Base-by-base conservation (phyloP, 2,888 invertebrate species). In the Cerastis leucographa region DNA sequence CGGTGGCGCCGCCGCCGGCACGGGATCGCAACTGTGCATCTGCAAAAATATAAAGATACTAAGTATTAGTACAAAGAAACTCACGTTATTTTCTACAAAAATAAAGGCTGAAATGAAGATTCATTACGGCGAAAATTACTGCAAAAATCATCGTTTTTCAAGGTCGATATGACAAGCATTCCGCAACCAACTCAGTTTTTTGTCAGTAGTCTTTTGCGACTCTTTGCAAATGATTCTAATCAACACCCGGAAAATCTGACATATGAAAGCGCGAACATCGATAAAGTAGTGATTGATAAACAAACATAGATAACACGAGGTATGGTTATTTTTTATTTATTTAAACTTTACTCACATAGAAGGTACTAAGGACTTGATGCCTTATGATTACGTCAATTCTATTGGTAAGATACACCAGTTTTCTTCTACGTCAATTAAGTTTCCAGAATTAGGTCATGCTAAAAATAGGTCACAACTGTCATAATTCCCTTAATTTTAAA, bases 11-110 rank as follows among this genome's bases (percentile, higher is more conserved):
- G 93, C 88, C 86, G 93, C 87, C 86, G 93, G 91, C 80, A 91
- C 89, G 83, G 94, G 88, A 90, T 96, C 96, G 89, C 94, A 93
- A 93, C 96, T 96, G 93, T 96, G 96, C 97, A 97, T 97, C 97
- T 97, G 95, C 87, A 88, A 3, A 2, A 9, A 62, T 0, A 49
- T 8, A 62, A 51, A 25, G 11, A 0, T 9, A 14, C 11, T 19
- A 35, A 35, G 35, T 35, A 9, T 80, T 42, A 72, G 14, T 61
- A 61, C 19, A 35, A 61, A 35, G 29, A 35, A 35, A 29, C 17
- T 29, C 29, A 35, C 9, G 19, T 35, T 59, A 59, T 35, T 19
- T 19, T 29, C 19, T 4, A 0, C 17, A 17, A 17, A 19, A 25
- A 29, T 25, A 7, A 4, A n/a, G n/a, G 51, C 51, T 11, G 51